Percentiles rank a stretch among this genome's conserved stretches.
Evolutionary conservation across 1,140 invertebrate genomes (phyloP).

Genomic region (Drosophila paulistorum): DNA sequence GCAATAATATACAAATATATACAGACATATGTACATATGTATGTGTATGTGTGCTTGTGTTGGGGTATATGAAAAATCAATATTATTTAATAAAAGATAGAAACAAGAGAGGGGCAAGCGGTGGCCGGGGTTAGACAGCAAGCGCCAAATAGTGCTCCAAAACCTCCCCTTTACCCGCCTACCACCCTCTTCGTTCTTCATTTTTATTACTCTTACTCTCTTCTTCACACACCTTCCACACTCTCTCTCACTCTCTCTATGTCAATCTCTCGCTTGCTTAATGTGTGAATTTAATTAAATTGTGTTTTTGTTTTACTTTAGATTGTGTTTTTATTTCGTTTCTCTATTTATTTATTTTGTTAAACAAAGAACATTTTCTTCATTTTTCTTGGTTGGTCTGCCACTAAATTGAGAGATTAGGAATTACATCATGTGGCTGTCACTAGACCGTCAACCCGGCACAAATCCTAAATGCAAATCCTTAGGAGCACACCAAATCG

Average conservation of each 20-base stretch:
- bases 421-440: constrained; percentile 50
- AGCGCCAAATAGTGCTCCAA: constrained; percentile 63
- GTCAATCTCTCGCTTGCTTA: constrained; percentile 27
- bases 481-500: constrained; percentile 29
- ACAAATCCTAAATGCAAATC: constrained; percentile 25
- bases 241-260: constrained; percentile 13
- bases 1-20: constrained; percentile 46
- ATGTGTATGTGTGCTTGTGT: constrained; percentile 43
- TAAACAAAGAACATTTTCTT: constrained; percentile 73
- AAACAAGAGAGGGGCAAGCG: constrained; percentile 4
- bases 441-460: constrained; percentile 33
- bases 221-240: constrained; percentile 36
- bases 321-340: constrained; percentile 58
- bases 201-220: constrained; percentile 12
- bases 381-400: constrained; percentile 11
- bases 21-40: constrained; percentile 46
- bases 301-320: constrained; percentile 69
- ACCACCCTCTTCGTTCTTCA: constrained; percentile 15
- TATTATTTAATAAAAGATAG: constrained; percentile 75
- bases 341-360: constrained; percentile 67
- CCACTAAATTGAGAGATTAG: constrained; percentile 1
- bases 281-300: constrained; percentile 66
- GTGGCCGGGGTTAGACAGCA: constrained; percentile 31
- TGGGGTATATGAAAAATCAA: constrained; percentile 76
- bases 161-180: constrained; percentile 23